Evolutionary conservation across 2,888 invertebrate genomes (phyloP).

Genomic region (Actias luna): DNA sequence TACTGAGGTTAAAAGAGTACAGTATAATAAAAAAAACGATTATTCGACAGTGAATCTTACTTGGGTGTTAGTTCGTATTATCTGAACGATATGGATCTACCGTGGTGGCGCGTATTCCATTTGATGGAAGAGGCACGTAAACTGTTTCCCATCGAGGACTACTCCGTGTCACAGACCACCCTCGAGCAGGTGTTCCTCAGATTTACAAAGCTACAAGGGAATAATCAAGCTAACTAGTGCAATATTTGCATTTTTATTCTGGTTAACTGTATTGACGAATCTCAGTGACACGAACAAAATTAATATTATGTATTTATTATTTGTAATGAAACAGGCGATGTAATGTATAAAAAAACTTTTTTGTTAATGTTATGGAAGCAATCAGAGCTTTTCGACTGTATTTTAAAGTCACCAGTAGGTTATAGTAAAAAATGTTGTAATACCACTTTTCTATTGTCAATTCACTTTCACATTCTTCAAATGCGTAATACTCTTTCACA

Average conservation of each 20-base stretch:
- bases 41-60: constrained; percentile 83
- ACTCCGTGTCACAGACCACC: constrained; percentile 90
- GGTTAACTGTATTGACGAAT: not conserved
- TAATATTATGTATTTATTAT: not conserved
- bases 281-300: not conserved
- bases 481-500: no score
- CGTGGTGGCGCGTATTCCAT: constrained; percentile 86
- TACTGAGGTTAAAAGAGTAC: no score
- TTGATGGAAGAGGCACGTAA: constrained; percentile 83
- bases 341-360: not conserved
- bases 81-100: constrained; percentile 78
- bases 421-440: no score
- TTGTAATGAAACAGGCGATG: not conserved
- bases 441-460: no score
- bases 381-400: not conserved
- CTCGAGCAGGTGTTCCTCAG: constrained; percentile 89
- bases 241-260: not conserved
- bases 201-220: constrained; percentile 73
- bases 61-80: constrained; percentile 87
- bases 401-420: no score
- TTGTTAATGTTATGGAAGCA: not conserved
- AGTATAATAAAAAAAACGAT: not conserved
- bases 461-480: no score
- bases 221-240: not conserved
- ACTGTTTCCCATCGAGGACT: constrained; percentile 86